These are phyloP conservation scores for Chrysochloris asiatica DNA, from an alignment of 2,113 vertebrate genomes.

Conservation along the genomic window DNA sequence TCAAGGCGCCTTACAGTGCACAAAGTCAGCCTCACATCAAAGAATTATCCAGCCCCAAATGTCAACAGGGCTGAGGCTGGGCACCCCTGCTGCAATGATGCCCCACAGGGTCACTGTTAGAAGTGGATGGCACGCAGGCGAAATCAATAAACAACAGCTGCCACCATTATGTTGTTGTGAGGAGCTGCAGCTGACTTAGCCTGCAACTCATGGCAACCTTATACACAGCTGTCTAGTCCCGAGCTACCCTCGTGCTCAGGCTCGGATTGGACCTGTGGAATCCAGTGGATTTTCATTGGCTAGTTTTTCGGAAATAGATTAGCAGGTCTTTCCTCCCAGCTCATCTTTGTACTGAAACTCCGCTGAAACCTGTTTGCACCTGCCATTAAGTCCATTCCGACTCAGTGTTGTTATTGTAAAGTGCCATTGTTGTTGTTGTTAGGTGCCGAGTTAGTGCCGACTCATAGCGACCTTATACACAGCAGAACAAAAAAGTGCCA, in stretches of 20 bases:
- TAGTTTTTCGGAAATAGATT: neutral
- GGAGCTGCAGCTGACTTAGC: neutral
- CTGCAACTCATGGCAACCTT: neutral
- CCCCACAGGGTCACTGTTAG: neutral
- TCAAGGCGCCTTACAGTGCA: neutral
- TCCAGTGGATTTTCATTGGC: neutral
- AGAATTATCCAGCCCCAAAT: neutral
- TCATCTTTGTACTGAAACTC: neutral
- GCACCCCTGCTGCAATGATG: neutral
- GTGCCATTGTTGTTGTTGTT: too few relatives aligned
- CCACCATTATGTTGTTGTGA: neutral
- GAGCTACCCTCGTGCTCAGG: neutral
- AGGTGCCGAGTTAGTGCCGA: too few relatives aligned
- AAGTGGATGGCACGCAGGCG: accelerated
- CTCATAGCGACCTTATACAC: too few relatives aligned
- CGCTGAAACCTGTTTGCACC: neutral
- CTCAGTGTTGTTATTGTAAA: too few relatives aligned
- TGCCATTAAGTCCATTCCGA: too few relatives aligned
- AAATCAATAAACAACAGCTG: neutral
- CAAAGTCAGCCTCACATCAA: neutral
- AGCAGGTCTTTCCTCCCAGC: neutral
- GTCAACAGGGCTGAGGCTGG: neutral
- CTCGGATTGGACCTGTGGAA: neutral
- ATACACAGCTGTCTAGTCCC: neutral
- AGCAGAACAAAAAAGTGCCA: too few relatives aligned